A percentile compares a stretch with the other conserved stretches of the same genome.
Conservation (phyloP, 2,888 invertebrate genomes). For the Malachius bipustulatus region DNA sequence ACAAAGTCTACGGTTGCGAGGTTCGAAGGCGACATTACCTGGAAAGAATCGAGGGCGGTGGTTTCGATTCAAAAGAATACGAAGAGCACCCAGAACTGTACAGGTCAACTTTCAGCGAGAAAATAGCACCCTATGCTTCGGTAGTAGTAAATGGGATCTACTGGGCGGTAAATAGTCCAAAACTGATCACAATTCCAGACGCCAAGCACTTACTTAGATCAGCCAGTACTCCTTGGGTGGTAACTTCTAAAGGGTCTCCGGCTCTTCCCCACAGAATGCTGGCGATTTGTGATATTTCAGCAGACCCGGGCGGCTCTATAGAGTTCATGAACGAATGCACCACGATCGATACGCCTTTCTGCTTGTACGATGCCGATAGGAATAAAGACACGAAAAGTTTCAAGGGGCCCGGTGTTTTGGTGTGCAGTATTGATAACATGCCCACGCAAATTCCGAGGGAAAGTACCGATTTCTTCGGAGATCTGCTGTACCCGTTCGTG, state of each 20-base stretch:
- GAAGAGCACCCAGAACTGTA: conserved; percentile 88
- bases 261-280: conserved; percentile 83
- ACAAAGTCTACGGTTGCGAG: conserved; percentile 93
- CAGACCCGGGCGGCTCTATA: conserved; percentile 80
- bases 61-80: conserved; percentile 78
- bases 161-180: conserved; percentile 96
- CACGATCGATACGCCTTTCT: conserved; percentile 98
- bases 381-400: conserved; percentile 95
- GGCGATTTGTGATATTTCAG: conserved; percentile 96
- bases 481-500: conserved; percentile 78
- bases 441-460: conserved; percentile 97
- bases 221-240: conserved; percentile 86
- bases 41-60: conserved; percentile 83
- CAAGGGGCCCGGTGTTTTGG: conserved; percentile 91
- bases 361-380: conserved; percentile 96
- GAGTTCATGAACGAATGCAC: conserved; percentile 99
- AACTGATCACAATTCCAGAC: conserved; percentile 92
- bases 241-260: conserved; percentile 77
- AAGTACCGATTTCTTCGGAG: conserved; percentile 96
- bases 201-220: conserved; percentile 88
- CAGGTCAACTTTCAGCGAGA: conserved; percentile 90
- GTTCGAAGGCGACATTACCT: conserved; percentile 89
- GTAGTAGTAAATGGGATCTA: conserved; percentile 97
- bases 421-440: conserved; percentile 99
- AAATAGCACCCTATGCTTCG: conserved; percentile 95